phyloP scores from a whole-genome alignment of 2,797 vertebrate genomes.

The Microctenopoma lineatum region DNA sequence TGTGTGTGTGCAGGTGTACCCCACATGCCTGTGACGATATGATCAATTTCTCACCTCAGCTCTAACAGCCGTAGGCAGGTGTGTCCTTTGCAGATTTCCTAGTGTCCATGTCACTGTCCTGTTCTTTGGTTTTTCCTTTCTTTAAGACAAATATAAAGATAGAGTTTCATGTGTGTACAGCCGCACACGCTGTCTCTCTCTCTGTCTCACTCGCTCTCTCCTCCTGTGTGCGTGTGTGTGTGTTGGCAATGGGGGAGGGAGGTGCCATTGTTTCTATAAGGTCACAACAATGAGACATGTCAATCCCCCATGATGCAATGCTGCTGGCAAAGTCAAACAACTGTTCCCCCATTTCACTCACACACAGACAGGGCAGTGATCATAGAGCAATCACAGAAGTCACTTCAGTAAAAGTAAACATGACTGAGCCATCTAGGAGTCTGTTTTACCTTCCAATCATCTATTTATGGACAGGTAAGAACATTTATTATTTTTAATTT shows the following conservation, averaged over 20 bases:
- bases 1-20: slow-evolving; percentile 38
- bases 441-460: slow-evolving; percentile 75
- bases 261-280: slow-evolving; percentile 68
- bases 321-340: slow-evolving; percentile 57
- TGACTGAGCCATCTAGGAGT: slow-evolving; percentile 61
- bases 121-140: slow-evolving; percentile 1
- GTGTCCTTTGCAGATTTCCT: slow-evolving; percentile 23
- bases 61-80: slow-evolving; percentile 62
- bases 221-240: not conserved
- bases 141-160: slow-evolving; percentile 3
- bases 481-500: not conserved
- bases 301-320: slow-evolving; percentile 68
- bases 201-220: not conserved
- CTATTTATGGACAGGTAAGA: slow-evolving; percentile 77
- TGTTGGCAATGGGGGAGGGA: slow-evolving; percentile 14
- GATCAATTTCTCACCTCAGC: slow-evolving; percentile 72
- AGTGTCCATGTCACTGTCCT: slow-evolving; percentile 29
- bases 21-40: slow-evolving; percentile 44
- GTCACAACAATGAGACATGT: slow-evolving; percentile 76
- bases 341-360: slow-evolving; percentile 48
- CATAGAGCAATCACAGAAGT: slow-evolving; percentile 10
- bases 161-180: slow-evolving; percentile 10
- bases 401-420: slow-evolving; percentile 36
- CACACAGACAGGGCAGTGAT: slow-evolving; percentile 1
- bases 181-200: slow-evolving; percentile 3